phyloP scores from a whole-genome alignment of 2,113 vertebrate species.

The Corythoichthys haematopterus region DNA sequence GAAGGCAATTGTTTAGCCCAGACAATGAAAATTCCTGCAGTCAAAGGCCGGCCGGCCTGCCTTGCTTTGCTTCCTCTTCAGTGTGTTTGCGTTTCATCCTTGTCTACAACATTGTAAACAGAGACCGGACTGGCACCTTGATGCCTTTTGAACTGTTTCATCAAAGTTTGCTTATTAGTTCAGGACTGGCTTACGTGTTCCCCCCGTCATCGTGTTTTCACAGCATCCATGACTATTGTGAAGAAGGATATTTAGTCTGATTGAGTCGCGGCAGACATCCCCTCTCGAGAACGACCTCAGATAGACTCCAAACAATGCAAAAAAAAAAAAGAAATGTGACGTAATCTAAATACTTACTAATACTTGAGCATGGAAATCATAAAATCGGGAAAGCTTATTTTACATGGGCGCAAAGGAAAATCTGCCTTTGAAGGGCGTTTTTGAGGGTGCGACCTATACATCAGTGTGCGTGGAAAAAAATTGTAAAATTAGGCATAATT shows the following conservation, averaged over 20 bases:
- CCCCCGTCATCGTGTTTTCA: constrained; percentile 67
- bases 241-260: constrained; percentile 74
- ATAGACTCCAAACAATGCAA: constrained; percentile 29
- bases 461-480: too few relatives aligned
- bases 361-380: too few relatives aligned
- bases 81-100: constrained; percentile 43
- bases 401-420: too few relatives aligned
- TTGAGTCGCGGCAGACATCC: constrained; percentile 51
- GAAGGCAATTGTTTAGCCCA: constrained; percentile 53
- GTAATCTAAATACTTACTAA: too few relatives aligned
- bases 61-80: constrained; percentile 18
- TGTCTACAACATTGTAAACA: constrained; percentile 45
- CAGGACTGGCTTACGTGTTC: constrained; percentile 43
- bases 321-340: not conserved
- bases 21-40: constrained; percentile 64
- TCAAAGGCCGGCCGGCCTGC: constrained; percentile 46
- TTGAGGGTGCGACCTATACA: too few relatives aligned
- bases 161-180: constrained; percentile 70
- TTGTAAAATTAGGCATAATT: not conserved
- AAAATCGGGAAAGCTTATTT: too few relatives aligned
- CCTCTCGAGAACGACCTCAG: constrained; percentile 36
- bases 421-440: too few relatives aligned
- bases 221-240: constrained; percentile 53
- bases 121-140: constrained; percentile 28
- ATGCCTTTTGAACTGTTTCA: constrained; percentile 39